Percentiles rank a stretch among this genome's conserved stretches.
Evolutionary conservation across 2,797 vertebrate species (phyloP).

Genomic region (Spizella passerina): DNA sequence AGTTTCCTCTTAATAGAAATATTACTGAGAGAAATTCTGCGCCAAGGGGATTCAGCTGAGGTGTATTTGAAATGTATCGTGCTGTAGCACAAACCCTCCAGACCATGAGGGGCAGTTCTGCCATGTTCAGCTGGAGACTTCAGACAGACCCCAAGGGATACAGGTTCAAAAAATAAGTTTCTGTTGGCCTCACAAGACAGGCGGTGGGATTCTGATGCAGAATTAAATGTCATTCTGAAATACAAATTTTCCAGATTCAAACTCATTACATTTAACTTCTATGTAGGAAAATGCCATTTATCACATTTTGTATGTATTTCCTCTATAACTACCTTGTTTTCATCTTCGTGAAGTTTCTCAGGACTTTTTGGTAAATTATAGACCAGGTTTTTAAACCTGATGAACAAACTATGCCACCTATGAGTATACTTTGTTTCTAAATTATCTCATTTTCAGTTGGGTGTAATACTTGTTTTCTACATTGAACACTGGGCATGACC

Average conservation of each 20-base stretch:
- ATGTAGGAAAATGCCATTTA: background rate
- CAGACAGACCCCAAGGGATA: background rate
- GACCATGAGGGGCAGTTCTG: background rate
- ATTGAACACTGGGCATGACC: background rate
- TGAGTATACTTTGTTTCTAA: background rate
- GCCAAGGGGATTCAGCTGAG: background rate
- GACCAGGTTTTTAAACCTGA: background rate
- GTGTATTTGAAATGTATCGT: rapidly evolving
- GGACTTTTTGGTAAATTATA: background rate
- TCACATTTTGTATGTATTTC: background rate
- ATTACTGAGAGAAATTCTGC: background rate
- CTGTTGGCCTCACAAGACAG: background rate
- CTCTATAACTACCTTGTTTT: background rate
- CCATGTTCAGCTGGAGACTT: background rate
- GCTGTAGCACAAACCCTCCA: background rate
- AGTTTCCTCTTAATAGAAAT: background rate
- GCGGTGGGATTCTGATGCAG: background rate
- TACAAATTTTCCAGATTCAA: background rate
- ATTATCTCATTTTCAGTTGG: background rate
- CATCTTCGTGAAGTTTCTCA: background rate
- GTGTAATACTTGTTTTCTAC: background rate
- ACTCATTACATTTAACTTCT: background rate
- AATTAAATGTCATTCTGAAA: background rate
- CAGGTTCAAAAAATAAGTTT: background rate
- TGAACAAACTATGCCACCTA: background rate